Conservation (phyloP, 1,140 invertebrate species). For the Drosophila gunungcola region DNA sequence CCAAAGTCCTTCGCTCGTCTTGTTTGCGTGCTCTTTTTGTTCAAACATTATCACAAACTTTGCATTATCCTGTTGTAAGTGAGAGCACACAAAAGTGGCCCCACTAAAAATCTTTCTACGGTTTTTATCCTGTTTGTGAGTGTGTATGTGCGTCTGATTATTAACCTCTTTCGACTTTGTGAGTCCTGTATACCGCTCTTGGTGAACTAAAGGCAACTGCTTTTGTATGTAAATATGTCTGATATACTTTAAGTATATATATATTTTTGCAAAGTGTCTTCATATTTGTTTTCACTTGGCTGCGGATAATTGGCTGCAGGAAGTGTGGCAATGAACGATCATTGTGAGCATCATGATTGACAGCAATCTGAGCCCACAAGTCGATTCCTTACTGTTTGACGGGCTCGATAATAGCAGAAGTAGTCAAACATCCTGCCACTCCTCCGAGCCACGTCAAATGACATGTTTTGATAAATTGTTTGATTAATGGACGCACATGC, state of each 20-base stretch:
- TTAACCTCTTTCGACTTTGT: conserved; percentile 58
- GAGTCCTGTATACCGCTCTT: conserved; percentile 22
- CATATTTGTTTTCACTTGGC: conserved; percentile 2
- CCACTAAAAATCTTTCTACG: conserved; percentile 5
- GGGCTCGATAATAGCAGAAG: conserved; percentile 26
- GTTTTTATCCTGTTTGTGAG: conserved; percentile 8
- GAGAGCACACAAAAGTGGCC: conserved; percentile 15
- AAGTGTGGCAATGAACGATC: conserved; percentile 28
- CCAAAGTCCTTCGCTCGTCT: conserved; percentile 15
- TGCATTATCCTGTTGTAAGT: conserved; percentile 47
- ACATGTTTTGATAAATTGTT: conserved; percentile 82
- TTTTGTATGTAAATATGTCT: conserved; percentile 40
- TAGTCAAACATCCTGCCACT: conserved; percentile 15
- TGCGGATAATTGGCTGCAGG: conserved; percentile 32
- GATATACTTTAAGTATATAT: conserved; percentile 15
- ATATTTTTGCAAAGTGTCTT: background rate
- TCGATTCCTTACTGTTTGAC: conserved; percentile 32
- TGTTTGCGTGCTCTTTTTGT: conserved; percentile 37
- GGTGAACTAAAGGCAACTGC: conserved; percentile 53
- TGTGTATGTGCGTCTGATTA: conserved; percentile 44
- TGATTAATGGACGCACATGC: conserved; percentile 77
- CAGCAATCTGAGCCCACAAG: conserved; percentile 42
- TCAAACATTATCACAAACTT: conserved; percentile 50
- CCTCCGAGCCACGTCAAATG: conserved; percentile 24
- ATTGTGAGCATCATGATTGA: conserved; percentile 21